Evolutionary conservation across 2,888 invertebrate species (phyloP), one percentile per base, ranked within the genome.

Genomic region (Ophion obscuratus): DNA sequence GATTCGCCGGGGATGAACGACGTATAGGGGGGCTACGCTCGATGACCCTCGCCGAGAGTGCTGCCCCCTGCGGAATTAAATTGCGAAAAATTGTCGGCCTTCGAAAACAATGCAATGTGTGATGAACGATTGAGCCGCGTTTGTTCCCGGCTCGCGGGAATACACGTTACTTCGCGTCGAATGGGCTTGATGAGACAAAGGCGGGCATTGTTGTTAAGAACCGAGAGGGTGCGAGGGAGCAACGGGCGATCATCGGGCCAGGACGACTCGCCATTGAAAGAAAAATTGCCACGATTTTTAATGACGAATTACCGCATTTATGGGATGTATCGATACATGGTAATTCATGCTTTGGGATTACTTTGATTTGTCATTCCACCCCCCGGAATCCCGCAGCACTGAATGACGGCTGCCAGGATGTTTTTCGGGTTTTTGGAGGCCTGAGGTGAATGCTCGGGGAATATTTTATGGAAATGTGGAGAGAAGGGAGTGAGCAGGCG

Each of bases 161-260:
- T 53, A 17, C 53, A 14, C 53, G 17, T 53, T 53, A 17, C 53
- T 53, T 53, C 53, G 53, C 5, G 9, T 20, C 73, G 66, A 76
- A 85, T 85, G 40, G 24, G 24, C 62, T 53, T 85, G 85, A 85
- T 82, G 81, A 85, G 66, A 78, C 78, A 82, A 82, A 81, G 31
- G 59, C 14, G 14, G 17, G 53, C 70, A 82, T 85, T 66, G 84
- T 78, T 73, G 47, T 44, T 27, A 24, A 76, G 40, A 71, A 78
- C 31, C 14, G 40, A 40, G 14, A 9, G 17, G 9, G 31, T n/a
- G 20, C 7, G 27, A 10, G 27, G 27, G 44, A 24, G 40, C 40
- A 11, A 27, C 31, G 17, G n/a, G 17, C 24, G 10, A 81, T 57
- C 84, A 66, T 70, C 20, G 40, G 44, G 10, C 62, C 17, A 27